Conservation (phyloP, 1,140 invertebrate species). For the Drosophila kepulauana region DNA sequence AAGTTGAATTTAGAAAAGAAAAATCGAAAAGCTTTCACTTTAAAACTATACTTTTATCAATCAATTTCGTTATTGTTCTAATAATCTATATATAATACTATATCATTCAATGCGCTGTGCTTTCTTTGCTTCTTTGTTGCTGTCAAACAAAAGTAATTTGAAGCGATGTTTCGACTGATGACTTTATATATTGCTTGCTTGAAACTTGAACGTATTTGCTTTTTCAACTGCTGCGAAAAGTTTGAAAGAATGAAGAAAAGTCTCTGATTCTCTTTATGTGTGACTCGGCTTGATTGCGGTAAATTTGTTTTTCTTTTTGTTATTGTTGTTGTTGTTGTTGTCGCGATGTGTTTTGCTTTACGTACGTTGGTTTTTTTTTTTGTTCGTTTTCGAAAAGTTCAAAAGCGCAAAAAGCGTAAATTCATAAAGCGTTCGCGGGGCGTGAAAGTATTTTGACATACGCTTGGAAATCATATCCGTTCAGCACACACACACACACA, state of each 20-base stretch:
- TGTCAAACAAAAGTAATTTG: constrained; percentile 4
- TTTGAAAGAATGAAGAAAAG: not conserved
- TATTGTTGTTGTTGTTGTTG: not conserved
- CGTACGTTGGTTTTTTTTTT: constrained; percentile 9
- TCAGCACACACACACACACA: constrained; percentile 20
- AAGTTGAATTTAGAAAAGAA: too few species aligned
- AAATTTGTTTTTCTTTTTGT: not conserved
- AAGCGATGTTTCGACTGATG: constrained; percentile 9
- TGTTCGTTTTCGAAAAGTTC: constrained; percentile 56
- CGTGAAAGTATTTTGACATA: constrained; percentile 75
- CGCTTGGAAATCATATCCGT: constrained; percentile 58
- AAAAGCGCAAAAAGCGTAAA: constrained; percentile 78
- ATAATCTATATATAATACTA: constrained; percentile 1
- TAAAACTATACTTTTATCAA: too few species aligned
- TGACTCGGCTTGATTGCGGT: constrained; percentile 13
- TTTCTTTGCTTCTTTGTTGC: too few species aligned
- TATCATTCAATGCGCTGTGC: constrained; percentile 2
- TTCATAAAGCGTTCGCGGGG: constrained; percentile 72
- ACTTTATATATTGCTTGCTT: constrained; percentile 23
- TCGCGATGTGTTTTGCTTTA: not conserved
- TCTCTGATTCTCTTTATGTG: constrained; percentile 3
- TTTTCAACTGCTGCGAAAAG: not conserved
- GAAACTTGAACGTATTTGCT: constrained; percentile 14
- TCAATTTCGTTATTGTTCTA: not conserved
- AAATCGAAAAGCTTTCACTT: too few species aligned